A percentile compares a stretch with the other conserved stretches of the same genome.
Evolutionary conservation across 2,797 vertebrate species (phyloP).

Genomic region (Gadopsis bispinosus): DNA sequence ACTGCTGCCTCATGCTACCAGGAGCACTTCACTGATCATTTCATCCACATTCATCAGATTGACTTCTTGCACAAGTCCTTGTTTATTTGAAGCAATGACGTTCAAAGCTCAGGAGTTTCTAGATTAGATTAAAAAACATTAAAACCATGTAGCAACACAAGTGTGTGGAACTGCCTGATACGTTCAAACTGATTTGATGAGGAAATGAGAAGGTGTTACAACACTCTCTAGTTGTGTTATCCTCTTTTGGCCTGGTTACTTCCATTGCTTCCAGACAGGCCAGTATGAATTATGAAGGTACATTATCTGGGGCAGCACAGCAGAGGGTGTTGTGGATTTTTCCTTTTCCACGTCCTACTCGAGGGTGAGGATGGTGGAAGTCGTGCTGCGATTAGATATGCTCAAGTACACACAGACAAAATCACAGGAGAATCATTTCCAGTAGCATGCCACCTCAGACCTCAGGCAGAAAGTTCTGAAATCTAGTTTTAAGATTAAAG

Average conservation of each 20-base stretch:
- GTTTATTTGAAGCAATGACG: neutral
- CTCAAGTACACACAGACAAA: neutral
- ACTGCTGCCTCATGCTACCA: constrained; percentile 41
- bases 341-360: no score
- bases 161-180: neutral
- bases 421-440: neutral
- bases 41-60: constrained; percentile 5
- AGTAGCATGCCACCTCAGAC: neutral
- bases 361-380: neutral
- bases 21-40: neutral
- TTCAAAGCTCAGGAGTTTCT: neutral
- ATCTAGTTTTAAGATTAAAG: no score
- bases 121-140: neutral
- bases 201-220: neutral
- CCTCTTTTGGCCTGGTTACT: constrained; percentile 10
- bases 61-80: neutral
- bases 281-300: constrained; percentile 73
- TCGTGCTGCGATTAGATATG: constrained; percentile 5
- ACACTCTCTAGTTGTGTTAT: neutral
- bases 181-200: neutral
- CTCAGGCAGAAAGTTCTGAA: no score
- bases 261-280: constrained; percentile 2
- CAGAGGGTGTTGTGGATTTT: no score
- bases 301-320: constrained; percentile 58
- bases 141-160: neutral